Base-by-base conservation (phyloP, 2,888 invertebrate species). In the Drosophila meridiana region DNA sequence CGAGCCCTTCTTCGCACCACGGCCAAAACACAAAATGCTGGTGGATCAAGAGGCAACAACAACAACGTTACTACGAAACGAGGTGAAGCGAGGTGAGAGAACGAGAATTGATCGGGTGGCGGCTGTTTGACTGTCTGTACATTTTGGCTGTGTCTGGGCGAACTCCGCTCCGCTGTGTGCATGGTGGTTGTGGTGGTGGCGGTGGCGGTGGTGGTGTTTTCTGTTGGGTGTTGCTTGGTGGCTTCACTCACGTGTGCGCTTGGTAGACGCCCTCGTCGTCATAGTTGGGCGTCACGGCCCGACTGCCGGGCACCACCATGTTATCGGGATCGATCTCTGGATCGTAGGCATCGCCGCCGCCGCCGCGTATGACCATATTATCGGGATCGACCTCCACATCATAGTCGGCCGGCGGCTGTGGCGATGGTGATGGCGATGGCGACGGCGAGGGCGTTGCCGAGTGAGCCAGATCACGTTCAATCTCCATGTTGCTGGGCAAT, bases 341-440 rank as follows among this genome's bases (percentile, higher is more conserved):
- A 78, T 92, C 92, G 65, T 70, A 91, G 81, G 85, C 86, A 70
- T 89, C 84, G 72, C 82, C 87, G 69, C 85, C 83, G 72, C 85
- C 83, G 72, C 85, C 83, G 69, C 85, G 75, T 91, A 92, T 78
- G n/a, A 84, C 84, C 84, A 84, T 84, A 79, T 93, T 93, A 76
- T 93, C 93, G 63, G 93, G 93, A 90, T 93, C 93, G 68, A 92
- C 76, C 68, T 93, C 93, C 70, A 92, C 91, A 82, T 93, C 93
- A 82, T 92, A 92, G 75, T 89, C 88, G 61, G 74, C 76, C 45
- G 80, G 91, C 55, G 91, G 92, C 78, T 90, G 91, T 58, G 92
- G 91, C 63, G 92, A 92, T 69, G 92, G 92, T 52, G 92, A 89
- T 40, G 92, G 93, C 69, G 93, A 92, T 60, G 92, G 92, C 68